Evolutionary conservation across 2,888 invertebrate species (phyloP), one percentile per base, ranked within the genome.

Genomic region (Embidobia sp.): DNA sequence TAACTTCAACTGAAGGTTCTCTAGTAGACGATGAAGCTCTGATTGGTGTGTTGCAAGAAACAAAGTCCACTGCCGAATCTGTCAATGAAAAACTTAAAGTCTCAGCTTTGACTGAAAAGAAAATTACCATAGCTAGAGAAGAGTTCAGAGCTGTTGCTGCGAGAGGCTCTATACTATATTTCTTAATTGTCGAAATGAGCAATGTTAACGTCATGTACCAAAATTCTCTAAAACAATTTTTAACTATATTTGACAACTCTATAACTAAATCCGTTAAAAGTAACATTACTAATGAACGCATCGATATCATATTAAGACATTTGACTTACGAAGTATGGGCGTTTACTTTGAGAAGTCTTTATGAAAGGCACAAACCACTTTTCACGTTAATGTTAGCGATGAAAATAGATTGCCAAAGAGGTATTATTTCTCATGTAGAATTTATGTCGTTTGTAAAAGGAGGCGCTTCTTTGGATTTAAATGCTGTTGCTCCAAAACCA

Each of bases 201-300:
- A 95, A 97, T 86, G 98, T 98, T 0, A 98, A 98, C 86, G 93
- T 94, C 5, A 98, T 98, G 98, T 98, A 98, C 87, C 98, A 98
- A 90, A 98, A 98, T 82, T 97, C 98, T 0, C 90, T 98, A 49
- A 96, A 96, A 85, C 98, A 98, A 88, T 98, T 98, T 90, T 90
- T 98, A 37, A 96, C 93, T 7, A 94, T 98, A 77, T 98, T 98
- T 87, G 98, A 98, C 87, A 95, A 94, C 84, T 97, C 98, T 0
- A 98, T 98, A 80, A 95, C 95, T 0, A 96, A 96, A 90, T 97
- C 98, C 0, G 92, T 93, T 4, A 97, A 97, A 89, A 97, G 94
- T 78, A 93, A 94, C 40, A 91, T 95, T 26, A 96, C 97, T 0
- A 93, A 93, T 80, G 98, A 98, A 87, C 92, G 98, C 64, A 97